Base-by-base conservation (phyloP, 2,888 invertebrate species). In the Cyclophora punctaria region DNA sequence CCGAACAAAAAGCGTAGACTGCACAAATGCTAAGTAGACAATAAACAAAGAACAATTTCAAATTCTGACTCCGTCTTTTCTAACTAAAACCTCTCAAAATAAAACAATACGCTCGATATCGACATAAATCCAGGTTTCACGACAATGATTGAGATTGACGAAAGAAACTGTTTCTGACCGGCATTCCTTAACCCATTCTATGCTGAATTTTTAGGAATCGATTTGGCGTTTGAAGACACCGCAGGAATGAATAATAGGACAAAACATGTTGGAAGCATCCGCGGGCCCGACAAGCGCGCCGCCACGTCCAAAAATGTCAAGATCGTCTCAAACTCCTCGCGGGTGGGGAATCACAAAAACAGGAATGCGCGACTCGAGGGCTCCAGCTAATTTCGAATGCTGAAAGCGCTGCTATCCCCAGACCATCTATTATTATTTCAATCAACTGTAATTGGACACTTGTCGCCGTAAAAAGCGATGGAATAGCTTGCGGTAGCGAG, bases 381-480 rank as follows among this genome's bases (percentile, higher is more conserved):
- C 34, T 47, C 37, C 60, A 55, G 45, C 75, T 75, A 70, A 78
- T 79, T 75, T 66, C 71, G 78, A 72, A 78, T 80, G 75, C 83
- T 71, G 73, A 62, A 64, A 68, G 70, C 76, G 75, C 68, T 67
- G 65, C 60, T 60, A 68, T 65, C 64, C 59, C 57, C 57, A 58
- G 60, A 54, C 66, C 64, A 67, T 75, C 80, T 80, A 81, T 83
- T 82, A 83, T 84, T 83, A 83, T 81, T 83, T 81, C 82, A 80
- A 83, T 84, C 81, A 75, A 67, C 73, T 74, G 77, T 84, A 84
- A 83, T 84, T 83, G 84, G 83, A 80, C 78, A 80, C 75, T 80
- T 78, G 81, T 83, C 79, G 70, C 75, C 69, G 71, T 79, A 78
- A 80, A 79, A 79, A 80, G 77, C 70, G 65, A 64, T 64, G 67